Percentiles rank a stretch among this genome's conserved stretches.
phyloP scores from a whole-genome alignment of 2,113 vertebrate genomes.

The Ellobius talpinus region DNA sequence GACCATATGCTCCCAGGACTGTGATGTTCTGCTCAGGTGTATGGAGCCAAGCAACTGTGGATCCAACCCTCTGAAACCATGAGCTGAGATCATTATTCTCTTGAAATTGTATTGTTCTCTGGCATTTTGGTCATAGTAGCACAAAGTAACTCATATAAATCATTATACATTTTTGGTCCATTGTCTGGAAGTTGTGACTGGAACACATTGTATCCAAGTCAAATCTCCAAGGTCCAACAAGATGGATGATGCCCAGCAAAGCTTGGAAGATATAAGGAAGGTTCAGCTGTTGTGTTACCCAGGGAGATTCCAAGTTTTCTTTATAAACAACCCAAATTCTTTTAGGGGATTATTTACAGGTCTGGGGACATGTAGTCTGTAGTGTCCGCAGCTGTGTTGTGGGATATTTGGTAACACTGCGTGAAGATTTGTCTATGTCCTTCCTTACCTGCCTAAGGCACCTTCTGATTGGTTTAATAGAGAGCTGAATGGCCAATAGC shows the following conservation, averaged over 20 bases:
- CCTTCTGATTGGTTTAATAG: too few species aligned
- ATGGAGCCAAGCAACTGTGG: neutral
- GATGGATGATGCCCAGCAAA: neutral
- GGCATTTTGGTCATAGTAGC: neutral
- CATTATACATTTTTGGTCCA: neutral
- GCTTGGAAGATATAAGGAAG: slow-evolving; percentile 44
- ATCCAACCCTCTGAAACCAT: neutral
- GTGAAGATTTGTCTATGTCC: too few species aligned
- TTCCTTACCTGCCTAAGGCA: too few species aligned
- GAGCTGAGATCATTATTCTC: neutral
- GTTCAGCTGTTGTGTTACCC: neutral
- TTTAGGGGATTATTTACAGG: slow-evolving; percentile 62
- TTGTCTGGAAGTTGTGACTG: slow-evolving; percentile 24
- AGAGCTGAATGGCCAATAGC: too few species aligned
- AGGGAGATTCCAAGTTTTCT: slow-evolving; percentile 61
- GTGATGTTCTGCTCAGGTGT: neutral
- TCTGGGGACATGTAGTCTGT: neutral
- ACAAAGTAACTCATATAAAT: neutral
- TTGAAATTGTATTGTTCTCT: neutral
- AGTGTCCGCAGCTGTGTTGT: neutral
- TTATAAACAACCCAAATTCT: slow-evolving; percentile 22
- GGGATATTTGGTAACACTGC: too few species aligned
- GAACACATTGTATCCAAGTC: neutral
- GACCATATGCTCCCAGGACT: neutral
- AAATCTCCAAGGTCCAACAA: neutral